phyloP scores from a whole-genome alignment of 64 coral and sea anemone genomes.

The Anthopleura sola region DNA sequence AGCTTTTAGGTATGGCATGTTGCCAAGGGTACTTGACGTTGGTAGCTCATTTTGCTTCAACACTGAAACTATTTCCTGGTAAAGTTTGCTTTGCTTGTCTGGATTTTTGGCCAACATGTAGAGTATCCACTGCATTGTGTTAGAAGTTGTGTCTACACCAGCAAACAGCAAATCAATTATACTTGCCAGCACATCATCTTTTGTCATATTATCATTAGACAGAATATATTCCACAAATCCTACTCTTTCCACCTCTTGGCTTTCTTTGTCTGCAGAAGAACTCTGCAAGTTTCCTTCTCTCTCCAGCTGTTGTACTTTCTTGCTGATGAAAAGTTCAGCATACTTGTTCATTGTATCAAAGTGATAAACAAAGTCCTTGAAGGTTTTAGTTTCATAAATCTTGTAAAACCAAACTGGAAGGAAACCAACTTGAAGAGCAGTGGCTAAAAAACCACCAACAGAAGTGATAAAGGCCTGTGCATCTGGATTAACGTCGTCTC shows the following conservation, averaged over 20 bases:
- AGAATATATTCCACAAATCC: conserved; percentile 57
- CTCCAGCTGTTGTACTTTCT: conserved; percentile 39
- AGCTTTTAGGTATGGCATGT: conserved; percentile 50
- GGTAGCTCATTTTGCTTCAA: conserved; percentile 7
- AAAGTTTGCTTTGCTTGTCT: conserved; percentile 47
- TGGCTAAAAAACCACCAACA: conserved; percentile 32
- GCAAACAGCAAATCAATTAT: conserved; percentile 60
- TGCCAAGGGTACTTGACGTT: neutral
- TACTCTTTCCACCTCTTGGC: conserved; percentile 6
- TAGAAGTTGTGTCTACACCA: conserved; percentile 73
- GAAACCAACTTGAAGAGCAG: neutral
- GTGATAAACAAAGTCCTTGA: conserved; percentile 18
- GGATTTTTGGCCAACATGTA: conserved; percentile 67
- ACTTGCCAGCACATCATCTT: conserved; percentile 39
- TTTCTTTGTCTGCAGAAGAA: neutral
- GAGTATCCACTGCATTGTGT: conserved; percentile 81
- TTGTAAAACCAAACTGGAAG: conserved; percentile 48
- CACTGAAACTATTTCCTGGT: conserved; percentile 38
- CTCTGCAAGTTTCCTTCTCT: neutral
- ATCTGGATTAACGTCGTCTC: conserved; percentile 12
- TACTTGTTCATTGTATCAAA: conserved; percentile 67
- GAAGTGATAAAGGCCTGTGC: conserved; percentile 47
- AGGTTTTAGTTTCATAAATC: conserved; percentile 49
- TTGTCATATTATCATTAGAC: conserved; percentile 43
- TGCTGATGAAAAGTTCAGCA: conserved; percentile 43